Conservation (phyloP, 2,888 invertebrate species). For the Venustoraphidia nigricollis region DNA sequence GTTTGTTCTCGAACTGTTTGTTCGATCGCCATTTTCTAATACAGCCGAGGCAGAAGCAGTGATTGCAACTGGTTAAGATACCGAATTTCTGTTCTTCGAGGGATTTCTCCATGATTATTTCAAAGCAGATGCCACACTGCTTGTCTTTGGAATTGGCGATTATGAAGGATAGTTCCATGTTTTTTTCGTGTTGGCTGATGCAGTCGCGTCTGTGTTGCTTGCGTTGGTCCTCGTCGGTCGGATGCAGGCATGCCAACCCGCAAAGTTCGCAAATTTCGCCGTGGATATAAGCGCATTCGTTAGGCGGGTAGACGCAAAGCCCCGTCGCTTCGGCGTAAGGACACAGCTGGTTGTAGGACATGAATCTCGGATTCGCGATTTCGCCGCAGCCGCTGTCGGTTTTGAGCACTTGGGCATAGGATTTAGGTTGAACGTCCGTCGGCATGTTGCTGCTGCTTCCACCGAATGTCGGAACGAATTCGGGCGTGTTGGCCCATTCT, state of each 20-base stretch:
- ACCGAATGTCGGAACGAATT: constrained; percentile 29
- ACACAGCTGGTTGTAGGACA: constrained; percentile 26
- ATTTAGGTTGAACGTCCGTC: constrained; percentile 15
- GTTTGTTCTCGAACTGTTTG: constrained; percentile 16
- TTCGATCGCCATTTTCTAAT: constrained; percentile 16
- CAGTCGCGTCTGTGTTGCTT: constrained; percentile 54
- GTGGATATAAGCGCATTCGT: constrained; percentile 47
- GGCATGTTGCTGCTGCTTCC: too few species aligned
- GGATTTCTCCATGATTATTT: constrained; percentile 13
- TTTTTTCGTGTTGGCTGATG: constrained; percentile 52
- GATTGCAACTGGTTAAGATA: constrained; percentile 17
- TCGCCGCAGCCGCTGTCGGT: constrained; percentile 11
- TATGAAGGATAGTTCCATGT: constrained; percentile 64
- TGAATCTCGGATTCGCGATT: constrained; percentile 25
- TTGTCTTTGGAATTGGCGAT: constrained; percentile 13
- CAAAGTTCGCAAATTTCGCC: constrained; percentile 66
- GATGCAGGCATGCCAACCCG: constrained; percentile 51
- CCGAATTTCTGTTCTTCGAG: constrained; percentile 14
- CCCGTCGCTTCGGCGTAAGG: constrained; percentile 33
- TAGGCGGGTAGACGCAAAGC: constrained; percentile 28
- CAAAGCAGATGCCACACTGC: constrained; percentile 17
- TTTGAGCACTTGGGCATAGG: constrained; percentile 22
- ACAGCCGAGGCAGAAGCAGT: constrained; percentile 17
- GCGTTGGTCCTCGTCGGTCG: constrained; percentile 40
- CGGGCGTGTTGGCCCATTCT: constrained; percentile 34